phyloP scores from a whole-genome alignment of 2,113 vertebrate genomes.

The Heterocephalus glaber region DNA sequence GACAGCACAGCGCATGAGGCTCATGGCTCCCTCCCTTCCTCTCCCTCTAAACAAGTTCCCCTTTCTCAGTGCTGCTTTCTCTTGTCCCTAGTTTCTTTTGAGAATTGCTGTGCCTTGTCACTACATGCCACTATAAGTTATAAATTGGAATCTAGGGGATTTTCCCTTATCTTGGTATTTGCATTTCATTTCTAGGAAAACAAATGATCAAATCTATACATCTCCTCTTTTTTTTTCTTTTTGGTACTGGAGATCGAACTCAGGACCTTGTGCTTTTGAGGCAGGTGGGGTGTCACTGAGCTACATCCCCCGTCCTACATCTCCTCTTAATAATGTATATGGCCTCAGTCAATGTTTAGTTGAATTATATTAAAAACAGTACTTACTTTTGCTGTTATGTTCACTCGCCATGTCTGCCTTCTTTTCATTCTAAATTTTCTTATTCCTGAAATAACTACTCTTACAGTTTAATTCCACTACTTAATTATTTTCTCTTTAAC shows the following conservation, averaged over 20 bases:
- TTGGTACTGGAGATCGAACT: too few relatives aligned
- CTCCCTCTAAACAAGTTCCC: background rate
- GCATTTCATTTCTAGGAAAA: constrained; percentile 21
- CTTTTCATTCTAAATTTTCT: background rate
- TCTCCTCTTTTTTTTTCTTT: background rate
- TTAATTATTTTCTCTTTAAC: background rate
- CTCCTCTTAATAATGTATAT: background rate
- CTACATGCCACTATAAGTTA: background rate
- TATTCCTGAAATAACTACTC: constrained; percentile 1
- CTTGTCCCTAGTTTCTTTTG: background rate
- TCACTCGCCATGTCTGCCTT: background rate
- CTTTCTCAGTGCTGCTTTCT: background rate
- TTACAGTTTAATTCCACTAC: background rate
- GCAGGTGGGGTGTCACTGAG: too few relatives aligned
- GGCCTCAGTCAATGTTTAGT: background rate
- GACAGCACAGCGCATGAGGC: background rate
- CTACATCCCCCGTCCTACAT: too few relatives aligned
- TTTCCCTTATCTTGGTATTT: background rate
- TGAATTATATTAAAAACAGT: background rate
- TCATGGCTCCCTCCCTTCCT: background rate
- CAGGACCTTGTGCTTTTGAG: too few relatives aligned
- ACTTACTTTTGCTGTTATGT: background rate
- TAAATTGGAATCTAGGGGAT: background rate
- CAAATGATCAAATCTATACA: background rate
- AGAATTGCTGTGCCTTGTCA: background rate